phyloP scores from a whole-genome alignment of 37 sponge, comb jelly and placozoan species.

The Aphrocallistes beatrix region DNA sequence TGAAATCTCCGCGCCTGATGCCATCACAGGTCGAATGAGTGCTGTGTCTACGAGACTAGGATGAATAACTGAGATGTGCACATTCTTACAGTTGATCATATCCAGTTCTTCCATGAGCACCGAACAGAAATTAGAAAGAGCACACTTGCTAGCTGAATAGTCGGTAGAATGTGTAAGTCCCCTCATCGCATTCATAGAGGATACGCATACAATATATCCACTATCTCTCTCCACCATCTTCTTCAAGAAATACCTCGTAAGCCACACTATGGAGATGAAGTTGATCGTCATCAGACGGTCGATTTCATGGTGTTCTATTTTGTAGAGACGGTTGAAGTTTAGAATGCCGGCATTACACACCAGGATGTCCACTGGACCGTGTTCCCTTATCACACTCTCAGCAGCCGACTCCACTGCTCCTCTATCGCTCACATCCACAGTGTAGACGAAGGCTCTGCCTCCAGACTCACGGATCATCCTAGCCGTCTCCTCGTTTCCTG shows the following conservation, averaged over 20 bases:
- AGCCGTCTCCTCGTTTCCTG: background rate
- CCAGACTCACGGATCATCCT: background rate
- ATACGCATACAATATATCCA: background rate
- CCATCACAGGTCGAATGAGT: background rate
- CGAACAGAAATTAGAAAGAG: background rate
- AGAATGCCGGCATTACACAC: background rate
- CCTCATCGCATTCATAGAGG: background rate
- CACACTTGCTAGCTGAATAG: conserved; percentile 1
- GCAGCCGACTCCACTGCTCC: background rate
- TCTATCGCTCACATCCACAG: background rate
- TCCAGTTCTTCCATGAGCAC: background rate
- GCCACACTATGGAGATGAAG: background rate
- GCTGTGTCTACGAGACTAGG: background rate
- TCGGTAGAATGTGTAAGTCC: background rate
- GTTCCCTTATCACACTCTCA: background rate
- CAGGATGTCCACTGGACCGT: background rate
- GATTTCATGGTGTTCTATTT: background rate
- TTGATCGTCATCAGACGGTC: background rate
- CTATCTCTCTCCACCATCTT: background rate
- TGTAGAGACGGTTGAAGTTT: background rate
- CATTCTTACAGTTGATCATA: background rate
- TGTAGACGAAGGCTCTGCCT: background rate
- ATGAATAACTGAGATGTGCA: background rate
- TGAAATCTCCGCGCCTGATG: background rate
- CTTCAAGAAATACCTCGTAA: background rate